A percentile compares a stretch with the other conserved stretches of the same genome.
Conservation (phyloP, 1,140 invertebrate genomes). For the Rhysida immarginata region DNA sequence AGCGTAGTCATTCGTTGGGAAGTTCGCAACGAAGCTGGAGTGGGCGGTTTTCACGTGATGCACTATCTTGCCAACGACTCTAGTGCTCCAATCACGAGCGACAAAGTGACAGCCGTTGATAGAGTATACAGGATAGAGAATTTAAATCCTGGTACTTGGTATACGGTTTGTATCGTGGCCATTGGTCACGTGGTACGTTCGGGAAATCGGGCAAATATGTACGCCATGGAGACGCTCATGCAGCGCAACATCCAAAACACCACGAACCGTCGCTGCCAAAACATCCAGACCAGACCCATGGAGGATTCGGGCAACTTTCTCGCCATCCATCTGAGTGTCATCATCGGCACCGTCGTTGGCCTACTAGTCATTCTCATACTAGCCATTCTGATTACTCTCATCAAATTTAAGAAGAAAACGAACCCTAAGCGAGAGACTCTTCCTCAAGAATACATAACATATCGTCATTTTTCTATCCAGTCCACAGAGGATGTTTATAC, state of each 20-base stretch:
- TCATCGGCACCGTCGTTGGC: constrained; percentile 68
- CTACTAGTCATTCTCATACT: constrained; percentile 67
- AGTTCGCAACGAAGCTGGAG: constrained; percentile 65
- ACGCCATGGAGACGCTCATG: background rate
- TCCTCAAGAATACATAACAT: constrained; percentile 51
- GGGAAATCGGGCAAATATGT: constrained; percentile 16
- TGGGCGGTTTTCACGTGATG: constrained; percentile 69
- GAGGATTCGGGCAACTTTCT: constrained; percentile 12
- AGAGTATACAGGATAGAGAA: constrained; percentile 53
- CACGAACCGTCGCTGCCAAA: background rate
- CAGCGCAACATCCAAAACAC: background rate
- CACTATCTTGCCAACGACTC: constrained; percentile 45
- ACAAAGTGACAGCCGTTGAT: constrained; percentile 45
- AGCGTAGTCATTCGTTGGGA: constrained; percentile 78
- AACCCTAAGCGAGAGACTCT: constrained; percentile 46
- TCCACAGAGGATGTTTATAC: constrained; percentile 24
- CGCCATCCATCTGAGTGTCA: constrained; percentile 48
- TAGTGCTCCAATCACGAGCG: constrained; percentile 44
- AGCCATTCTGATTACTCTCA: constrained; percentile 62
- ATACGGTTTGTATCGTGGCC: constrained; percentile 68
- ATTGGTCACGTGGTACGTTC: constrained; percentile 45
- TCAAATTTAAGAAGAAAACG: constrained; percentile 63
- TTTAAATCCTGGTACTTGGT: constrained; percentile 56
- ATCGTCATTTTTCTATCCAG: constrained; percentile 37
- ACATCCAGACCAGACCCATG: constrained; percentile 12